Base-by-base conservation (phyloP, 1,140 invertebrate species). In the Magallana angulata region DNA sequence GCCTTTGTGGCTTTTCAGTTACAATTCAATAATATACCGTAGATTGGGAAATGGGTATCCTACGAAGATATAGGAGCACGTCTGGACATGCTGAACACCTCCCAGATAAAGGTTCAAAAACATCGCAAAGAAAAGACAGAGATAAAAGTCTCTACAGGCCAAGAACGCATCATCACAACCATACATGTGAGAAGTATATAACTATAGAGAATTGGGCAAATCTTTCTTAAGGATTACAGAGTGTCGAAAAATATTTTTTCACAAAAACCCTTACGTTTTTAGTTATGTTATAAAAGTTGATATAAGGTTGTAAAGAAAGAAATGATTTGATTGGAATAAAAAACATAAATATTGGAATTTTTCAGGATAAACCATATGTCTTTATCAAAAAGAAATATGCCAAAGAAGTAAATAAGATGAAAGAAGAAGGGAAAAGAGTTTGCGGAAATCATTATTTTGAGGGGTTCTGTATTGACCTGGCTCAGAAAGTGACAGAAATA, bases 401-500 rank as follows among this genome's bases (percentile, higher is more conserved):
- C 57, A 30, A 76, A 7, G 68, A 76, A 76, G 68, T 76, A 1
- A 76, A 12, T 36, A 18, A 36, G 36, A 24, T 76, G 68, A 0
- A 11, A 60, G 56, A 81, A 82, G 14, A 68, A 14, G 48, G 36
- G 1, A 56, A 18, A 59, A 36, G 30, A 58, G 57, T 58, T 7
- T 91, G 89, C 86, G 91, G 91, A 12, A 90, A 90, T 76, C 76
- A 88, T 18, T 80, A 87, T 24, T 92, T 91, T 82, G n/a, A 89
- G 94, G 94, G 94, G 1, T 95, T 93, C 89, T 93, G 92, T 85
- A 90, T 90, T 16, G 94, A 95, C 89, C 83, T 95, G 62, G 90
- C 92, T 9, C 87, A 91, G 57, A 88, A 90, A 84, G 86, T 93
- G n/a, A 85, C 92, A 36, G 83, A 89, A 7, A 84, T 89, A 57